Conservation (phyloP, 2,888 invertebrate species). For the Dinocampus coccinellae region DNA sequence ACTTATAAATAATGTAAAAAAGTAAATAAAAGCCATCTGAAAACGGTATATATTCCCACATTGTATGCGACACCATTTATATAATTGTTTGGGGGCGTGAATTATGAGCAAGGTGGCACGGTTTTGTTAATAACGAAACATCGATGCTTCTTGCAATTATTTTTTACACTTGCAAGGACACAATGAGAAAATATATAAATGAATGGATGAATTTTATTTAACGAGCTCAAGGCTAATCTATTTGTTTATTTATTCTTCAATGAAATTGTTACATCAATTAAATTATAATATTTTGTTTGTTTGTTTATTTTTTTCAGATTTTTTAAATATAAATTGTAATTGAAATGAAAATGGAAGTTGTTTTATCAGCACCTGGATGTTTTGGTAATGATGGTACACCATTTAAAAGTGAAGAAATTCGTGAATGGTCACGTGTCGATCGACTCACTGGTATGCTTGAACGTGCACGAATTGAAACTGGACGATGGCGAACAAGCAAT, state of each 20-base stretch:
- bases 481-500: slow-evolving; percentile 71
- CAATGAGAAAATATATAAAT: not conserved
- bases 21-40: not conserved
- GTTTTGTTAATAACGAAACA: not conserved
- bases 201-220: not conserved
- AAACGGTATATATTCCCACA: slow-evolving; percentile 12
- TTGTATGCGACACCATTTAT: slow-evolving; percentile 11
- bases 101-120: slow-evolving; percentile 15
- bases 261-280: not conserved
- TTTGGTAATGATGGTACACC: slow-evolving; percentile 62
- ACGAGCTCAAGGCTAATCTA: slow-evolving; percentile 5
- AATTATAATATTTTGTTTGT: not conserved
- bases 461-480: slow-evolving; percentile 72
- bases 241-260: not conserved
- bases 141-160: not conserved
- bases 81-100: slow-evolving; percentile 16
- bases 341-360: slow-evolving; percentile 55
- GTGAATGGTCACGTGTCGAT: slow-evolving; percentile 73
- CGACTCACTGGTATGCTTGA: slow-evolving; percentile 72
- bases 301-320: not conserved
- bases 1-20: not conserved
- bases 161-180: not conserved
- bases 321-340: not conserved
- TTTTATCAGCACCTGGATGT: slow-evolving; percentile 55
- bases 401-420: slow-evolving; percentile 72